A percentile compares a stretch with the other conserved stretches of the same genome.
phyloP scores from a whole-genome alignment of 1,140 invertebrate species.

The Melipona quadrifasciata region DNA sequence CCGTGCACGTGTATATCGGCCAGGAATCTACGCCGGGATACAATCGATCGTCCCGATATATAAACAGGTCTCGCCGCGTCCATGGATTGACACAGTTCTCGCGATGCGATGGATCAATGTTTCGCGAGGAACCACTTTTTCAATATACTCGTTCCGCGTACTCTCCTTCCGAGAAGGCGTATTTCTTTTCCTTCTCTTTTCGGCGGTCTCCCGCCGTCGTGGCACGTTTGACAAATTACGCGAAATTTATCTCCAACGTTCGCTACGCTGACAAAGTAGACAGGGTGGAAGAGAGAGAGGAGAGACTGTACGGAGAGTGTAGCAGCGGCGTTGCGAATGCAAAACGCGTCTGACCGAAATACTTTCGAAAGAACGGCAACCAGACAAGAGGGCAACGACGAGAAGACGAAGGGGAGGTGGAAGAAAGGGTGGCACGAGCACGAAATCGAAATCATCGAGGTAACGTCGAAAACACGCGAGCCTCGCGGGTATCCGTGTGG shows the following conservation, averaged over 20 bases:
- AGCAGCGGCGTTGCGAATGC: slow-evolving; percentile 22
- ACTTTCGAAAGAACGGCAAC: not conserved
- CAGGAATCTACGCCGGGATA: slow-evolving; percentile 49
- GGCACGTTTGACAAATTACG: slow-evolving; percentile 5
- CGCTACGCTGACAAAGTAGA: not conserved
- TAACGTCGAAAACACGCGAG: slow-evolving; percentile 80
- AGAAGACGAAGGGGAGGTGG: slow-evolving; percentile 3
- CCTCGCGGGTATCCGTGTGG: slow-evolving; percentile 79
- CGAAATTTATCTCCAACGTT: slow-evolving; percentile 13
- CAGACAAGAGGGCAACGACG: slow-evolving; percentile 18
- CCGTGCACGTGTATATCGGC: slow-evolving; percentile 61
- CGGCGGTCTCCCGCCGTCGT: not conserved
- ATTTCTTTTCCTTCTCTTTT: not conserved
- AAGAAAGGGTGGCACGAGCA: slow-evolving; percentile 21
- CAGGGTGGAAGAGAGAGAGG: not conserved
- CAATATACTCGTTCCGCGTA: not conserved
- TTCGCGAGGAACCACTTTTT: slow-evolving; percentile 11
- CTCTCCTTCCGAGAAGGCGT: slow-evolving; percentile 10
- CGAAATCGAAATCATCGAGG: slow-evolving; percentile 72
- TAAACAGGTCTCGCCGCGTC: not conserved
- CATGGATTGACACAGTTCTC: slow-evolving; percentile 32
- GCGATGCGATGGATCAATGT: slow-evolving; percentile 19
- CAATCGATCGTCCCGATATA: slow-evolving; percentile 57
- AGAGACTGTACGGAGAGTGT: not conserved
- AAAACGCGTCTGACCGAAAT: not conserved